Conservation (phyloP, 2,888 invertebrate species). For the Meliscaeva auricollis region DNA sequence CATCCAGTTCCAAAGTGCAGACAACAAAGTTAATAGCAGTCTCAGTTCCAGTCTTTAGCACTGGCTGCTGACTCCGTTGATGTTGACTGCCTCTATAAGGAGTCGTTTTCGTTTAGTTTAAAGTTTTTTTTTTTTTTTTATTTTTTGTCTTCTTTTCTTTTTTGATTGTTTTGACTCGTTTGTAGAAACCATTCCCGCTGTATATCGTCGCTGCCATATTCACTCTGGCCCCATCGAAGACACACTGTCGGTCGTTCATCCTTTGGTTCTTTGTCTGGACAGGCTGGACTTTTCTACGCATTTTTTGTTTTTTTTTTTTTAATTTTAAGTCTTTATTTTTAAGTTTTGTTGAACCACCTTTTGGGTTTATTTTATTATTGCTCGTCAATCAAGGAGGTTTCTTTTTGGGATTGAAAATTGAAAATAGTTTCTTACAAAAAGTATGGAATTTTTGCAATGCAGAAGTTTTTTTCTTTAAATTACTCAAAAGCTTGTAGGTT, state of each 20-base stretch:
- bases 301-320: conserved; percentile 27
- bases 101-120: conserved; percentile 50
- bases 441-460: no score
- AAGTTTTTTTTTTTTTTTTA: conserved; percentile 23
- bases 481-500: no score
- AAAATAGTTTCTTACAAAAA: no score
- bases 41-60: conserved; percentile 22
- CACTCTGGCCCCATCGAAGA: not conserved
- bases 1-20: conserved; percentile 59
- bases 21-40: conserved; percentile 69
- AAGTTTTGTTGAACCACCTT: conserved; percentile 23
- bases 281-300: conserved; percentile 51
- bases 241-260: conserved; percentile 70
- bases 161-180: conserved; percentile 71
- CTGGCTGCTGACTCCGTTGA: conserved; percentile 9
- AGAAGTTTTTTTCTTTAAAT: no score
- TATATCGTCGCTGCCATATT: not conserved
- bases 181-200: conserved; percentile 2
- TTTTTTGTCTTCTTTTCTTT: conserved; percentile 5
- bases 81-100: conserved; percentile 30
- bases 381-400: conserved; percentile 49
- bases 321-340: not conserved
- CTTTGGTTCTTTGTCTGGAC: conserved; percentile 65
- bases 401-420: not conserved
- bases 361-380: conserved; percentile 44